Percentiles rank a stretch among this genome's conserved stretches.
phyloP scores from a whole-genome alignment of 2,797 vertebrate genomes.

The Urophycis tenuis region DNA sequence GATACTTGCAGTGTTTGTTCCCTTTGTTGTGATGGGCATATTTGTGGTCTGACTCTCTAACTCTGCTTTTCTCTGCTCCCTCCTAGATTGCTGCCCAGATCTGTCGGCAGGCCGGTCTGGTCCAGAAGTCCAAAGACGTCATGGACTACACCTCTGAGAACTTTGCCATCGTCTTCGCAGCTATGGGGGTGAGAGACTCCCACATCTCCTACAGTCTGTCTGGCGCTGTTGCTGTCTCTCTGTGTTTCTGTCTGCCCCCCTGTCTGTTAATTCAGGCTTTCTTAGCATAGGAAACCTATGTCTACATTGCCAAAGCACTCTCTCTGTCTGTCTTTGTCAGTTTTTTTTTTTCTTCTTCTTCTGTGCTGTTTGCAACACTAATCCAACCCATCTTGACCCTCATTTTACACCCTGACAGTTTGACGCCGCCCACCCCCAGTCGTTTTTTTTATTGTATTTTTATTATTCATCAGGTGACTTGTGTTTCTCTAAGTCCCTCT shows the following conservation, averaged over 20 bases:
- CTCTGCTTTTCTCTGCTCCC: not conserved
- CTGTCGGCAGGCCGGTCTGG: slow-evolving; percentile 75
- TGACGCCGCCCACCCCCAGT: slow-evolving; percentile 2
- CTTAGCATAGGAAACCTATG: no score
- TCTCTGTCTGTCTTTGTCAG: not conserved
- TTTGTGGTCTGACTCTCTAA: not conserved
- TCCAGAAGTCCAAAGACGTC: slow-evolving; percentile 76
- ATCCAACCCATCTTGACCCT: slow-evolving; percentile 58
- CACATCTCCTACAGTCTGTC: not conserved
- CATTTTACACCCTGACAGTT: slow-evolving; percentile 40
- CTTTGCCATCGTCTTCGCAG: slow-evolving; percentile 79
- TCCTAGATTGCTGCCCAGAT: slow-evolving; percentile 71
- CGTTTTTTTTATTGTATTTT: no score
- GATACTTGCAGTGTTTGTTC: no score
- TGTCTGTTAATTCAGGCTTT: not conserved
- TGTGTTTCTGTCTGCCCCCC: not conserved
- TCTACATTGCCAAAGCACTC: no score
- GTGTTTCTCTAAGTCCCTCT: slow-evolving; percentile 58
- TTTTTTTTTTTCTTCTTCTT: slow-evolving; percentile 5
- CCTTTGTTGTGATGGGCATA: no score
- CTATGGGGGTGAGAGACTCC: slow-evolving; percentile 71
- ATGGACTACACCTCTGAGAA: slow-evolving; percentile 77
- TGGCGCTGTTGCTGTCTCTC: not conserved
- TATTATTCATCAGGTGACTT: slow-evolving; percentile 65
- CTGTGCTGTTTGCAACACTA: slow-evolving; percentile 40